Evolutionary conservation across 2,888 invertebrate species (phyloP).

Genomic region (Sipha maydis): DNA sequence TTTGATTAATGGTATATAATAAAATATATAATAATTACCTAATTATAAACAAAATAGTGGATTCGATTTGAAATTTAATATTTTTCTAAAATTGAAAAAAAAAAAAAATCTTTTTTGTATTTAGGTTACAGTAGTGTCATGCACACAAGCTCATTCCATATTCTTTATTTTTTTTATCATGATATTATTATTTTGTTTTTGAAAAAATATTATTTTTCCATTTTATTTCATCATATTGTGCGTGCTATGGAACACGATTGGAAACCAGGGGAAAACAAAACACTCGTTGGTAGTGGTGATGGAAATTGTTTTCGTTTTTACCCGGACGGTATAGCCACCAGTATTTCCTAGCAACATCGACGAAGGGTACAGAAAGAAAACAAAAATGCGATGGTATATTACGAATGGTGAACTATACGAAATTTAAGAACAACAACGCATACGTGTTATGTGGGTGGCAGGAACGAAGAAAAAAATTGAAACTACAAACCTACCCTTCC

Average conservation of each 20-base stretch:
- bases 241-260: slow-evolving; percentile 8
- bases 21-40: neutral
- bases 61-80: neutral
- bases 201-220: slow-evolving; percentile 58
- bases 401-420: slow-evolving; percentile 27
- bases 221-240: slow-evolving; percentile 48
- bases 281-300: slow-evolving; percentile 34
- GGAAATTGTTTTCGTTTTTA: slow-evolving; percentile 59
- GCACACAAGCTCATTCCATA: slow-evolving; percentile 1
- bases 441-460: neutral
- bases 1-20: too few species aligned
- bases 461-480: slow-evolving; percentile 18
- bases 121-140: neutral
- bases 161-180: slow-evolving; percentile 38
- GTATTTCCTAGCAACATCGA: slow-evolving; percentile 26
- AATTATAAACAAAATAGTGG: neutral
- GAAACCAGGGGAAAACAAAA: slow-evolving; percentile 37
- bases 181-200: slow-evolving; percentile 44
- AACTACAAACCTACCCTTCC: neutral
- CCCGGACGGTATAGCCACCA: slow-evolving; percentile 22
- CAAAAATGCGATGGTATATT: slow-evolving; percentile 30
- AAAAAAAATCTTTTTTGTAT: neutral
- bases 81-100: neutral
- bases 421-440: slow-evolving; percentile 46
- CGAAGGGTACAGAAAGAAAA: slow-evolving; percentile 27